A percentile compares a stretch with the other conserved stretches of the same genome.
These are phyloP conservation scores for Eumaeus atala DNA, from an alignment of 1,140 invertebrate genomes.

Conservation along the genomic window DNA sequence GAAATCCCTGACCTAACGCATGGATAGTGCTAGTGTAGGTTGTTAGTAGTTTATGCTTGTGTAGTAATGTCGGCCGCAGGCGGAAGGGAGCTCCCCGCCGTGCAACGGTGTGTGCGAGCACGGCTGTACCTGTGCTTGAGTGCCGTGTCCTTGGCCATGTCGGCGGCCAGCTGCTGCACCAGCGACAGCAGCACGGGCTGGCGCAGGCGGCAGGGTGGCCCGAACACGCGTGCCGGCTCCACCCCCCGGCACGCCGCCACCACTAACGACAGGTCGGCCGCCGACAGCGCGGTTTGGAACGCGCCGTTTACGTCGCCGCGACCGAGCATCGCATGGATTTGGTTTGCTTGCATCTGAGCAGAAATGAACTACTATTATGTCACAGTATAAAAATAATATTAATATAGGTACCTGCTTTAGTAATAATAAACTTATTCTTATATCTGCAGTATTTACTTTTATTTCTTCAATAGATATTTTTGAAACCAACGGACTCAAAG, in stretches of 20 bases:
- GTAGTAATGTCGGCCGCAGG: too few species aligned
- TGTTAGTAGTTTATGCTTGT: too few species aligned
- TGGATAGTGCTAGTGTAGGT: too few species aligned
- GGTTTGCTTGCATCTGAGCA: slow-evolving; percentile 75
- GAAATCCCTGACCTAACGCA: too few species aligned
- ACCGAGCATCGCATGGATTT: slow-evolving; percentile 82
- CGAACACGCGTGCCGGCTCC: slow-evolving; percentile 85
- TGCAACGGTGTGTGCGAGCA: slow-evolving; percentile 72
- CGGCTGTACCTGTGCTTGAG: slow-evolving; percentile 86
- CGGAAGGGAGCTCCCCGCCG: too few species aligned
- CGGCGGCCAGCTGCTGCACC: slow-evolving; percentile 93
- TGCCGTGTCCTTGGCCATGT: slow-evolving; percentile 88
- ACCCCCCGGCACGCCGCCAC: slow-evolving; percentile 89
- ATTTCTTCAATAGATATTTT: too few species aligned
- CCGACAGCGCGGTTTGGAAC: slow-evolving; percentile 92
- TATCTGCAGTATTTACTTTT: too few species aligned
- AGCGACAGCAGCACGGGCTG: slow-evolving; percentile 93
- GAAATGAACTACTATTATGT: too few species aligned
- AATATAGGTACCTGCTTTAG: too few species aligned
- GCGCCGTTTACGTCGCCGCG: slow-evolving; percentile 88
- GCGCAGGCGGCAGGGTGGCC: slow-evolving; percentile 80
- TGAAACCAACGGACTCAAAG: too few species aligned
- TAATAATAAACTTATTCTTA: too few species aligned
- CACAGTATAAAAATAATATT: too few species aligned
- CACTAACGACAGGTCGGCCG: slow-evolving; percentile 88